These are phyloP conservation scores for Trochalopteron elliotii DNA, from an alignment of 2,113 vertebrate genomes.

Conservation along the genomic window DNA sequence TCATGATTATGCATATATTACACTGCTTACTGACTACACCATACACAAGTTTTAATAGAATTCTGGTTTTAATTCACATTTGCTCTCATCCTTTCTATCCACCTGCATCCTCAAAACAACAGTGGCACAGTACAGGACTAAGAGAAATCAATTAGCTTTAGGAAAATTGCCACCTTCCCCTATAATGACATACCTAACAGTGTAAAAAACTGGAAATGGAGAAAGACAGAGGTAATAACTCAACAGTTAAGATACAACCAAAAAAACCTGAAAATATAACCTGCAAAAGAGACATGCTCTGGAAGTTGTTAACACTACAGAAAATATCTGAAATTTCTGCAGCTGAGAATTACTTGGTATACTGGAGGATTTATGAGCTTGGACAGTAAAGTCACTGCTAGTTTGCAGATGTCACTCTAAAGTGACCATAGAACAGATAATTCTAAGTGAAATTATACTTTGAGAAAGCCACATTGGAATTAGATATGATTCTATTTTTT, in stretches of 20 bases:
- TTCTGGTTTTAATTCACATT: background rate
- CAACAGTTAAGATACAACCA: background rate
- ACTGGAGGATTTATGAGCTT: background rate
- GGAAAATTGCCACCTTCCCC: background rate
- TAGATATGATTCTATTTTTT: background rate
- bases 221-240: background rate
- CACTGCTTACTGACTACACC: background rate
- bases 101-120: background rate
- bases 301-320: background rate
- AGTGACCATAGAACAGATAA: background rate
- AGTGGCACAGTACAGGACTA: background rate
- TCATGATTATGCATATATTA: background rate
- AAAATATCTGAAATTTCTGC: background rate
- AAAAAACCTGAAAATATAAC: background rate
- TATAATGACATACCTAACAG: background rate
- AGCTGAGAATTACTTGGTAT: background rate
- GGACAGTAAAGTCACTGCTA: background rate
- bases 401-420: background rate
- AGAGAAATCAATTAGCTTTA: background rate
- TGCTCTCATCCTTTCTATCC: background rate
- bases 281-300: background rate
- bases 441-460: background rate
- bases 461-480: background rate
- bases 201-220: background rate
- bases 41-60: background rate